phyloP scores from a whole-genome alignment of 1,140 invertebrate genomes.

The Neodiprion fabricii region DNA sequence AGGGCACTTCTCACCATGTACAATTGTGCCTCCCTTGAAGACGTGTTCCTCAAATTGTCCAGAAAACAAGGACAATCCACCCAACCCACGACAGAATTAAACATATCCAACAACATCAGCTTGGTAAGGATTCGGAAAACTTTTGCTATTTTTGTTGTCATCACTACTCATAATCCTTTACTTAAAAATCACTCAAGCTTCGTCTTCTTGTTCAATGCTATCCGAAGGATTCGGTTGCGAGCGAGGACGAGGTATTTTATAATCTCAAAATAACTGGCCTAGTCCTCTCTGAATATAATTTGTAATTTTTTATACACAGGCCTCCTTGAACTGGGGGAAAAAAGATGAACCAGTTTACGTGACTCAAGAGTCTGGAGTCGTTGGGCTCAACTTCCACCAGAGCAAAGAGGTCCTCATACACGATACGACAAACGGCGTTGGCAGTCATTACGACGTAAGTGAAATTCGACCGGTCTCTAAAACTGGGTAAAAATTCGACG shows the following conservation, averaged over 20 bases:
- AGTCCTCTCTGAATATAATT: background rate
- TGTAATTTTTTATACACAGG: slow-evolving; percentile 47
- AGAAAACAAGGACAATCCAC: slow-evolving; percentile 66
- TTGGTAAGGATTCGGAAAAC: slow-evolving; percentile 58
- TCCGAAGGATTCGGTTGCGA: slow-evolving; percentile 9
- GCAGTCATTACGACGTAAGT: slow-evolving; percentile 60
- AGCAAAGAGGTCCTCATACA: slow-evolving; percentile 86
- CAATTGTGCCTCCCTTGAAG: slow-evolving; percentile 84
- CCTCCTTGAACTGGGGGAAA: slow-evolving; percentile 80
- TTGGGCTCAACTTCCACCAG: slow-evolving; percentile 87
- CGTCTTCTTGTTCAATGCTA: slow-evolving; percentile 11
- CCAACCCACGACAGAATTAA: slow-evolving; percentile 66
- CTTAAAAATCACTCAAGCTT: background rate
- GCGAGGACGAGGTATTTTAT: background rate
- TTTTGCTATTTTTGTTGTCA: slow-evolving; percentile 8
- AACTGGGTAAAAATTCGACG: background rate
- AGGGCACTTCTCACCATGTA: slow-evolving; percentile 83
- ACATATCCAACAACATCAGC: slow-evolving; percentile 80
- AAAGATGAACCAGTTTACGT: slow-evolving; percentile 83
- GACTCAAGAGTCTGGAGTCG: slow-evolving; percentile 82
- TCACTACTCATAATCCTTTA: no score
- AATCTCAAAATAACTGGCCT: background rate
- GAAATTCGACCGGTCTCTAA: slow-evolving; percentile 16
- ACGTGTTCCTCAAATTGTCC: slow-evolving; percentile 93
- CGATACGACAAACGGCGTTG: slow-evolving; percentile 73